Base-by-base conservation (phyloP, 1,140 invertebrate genomes). In the Papilio polytes region DNA sequence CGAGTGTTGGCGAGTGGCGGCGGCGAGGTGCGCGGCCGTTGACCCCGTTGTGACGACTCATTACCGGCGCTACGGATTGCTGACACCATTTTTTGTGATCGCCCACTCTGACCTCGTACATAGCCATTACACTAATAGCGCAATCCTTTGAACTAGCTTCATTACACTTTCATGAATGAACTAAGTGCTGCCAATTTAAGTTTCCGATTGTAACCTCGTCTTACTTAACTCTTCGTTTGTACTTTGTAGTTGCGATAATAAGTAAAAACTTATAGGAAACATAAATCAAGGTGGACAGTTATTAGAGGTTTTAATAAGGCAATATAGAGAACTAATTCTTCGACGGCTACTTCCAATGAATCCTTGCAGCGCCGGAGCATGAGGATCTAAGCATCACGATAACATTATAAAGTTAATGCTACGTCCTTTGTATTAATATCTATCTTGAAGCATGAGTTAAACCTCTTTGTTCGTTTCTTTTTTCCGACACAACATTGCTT, bases 31-130 rank as follows among this genome's bases (percentile, higher is more conserved):
- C 8, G 73, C 73, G 73, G 73, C 22, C 73, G 73, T 46, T 26
- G 73, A 74, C 73, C 73, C 73, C n/a, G 74, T 46, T n/a, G 15
- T 44, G 36, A 73, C 72, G 41, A 73, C 74, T 76, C 41, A 76
- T 53, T 53, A 76, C 74, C 74, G 74, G 41, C 74, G 74, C 44
- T 76, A 76, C 74, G 74, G 74, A 51, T 76, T 46, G 22, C 74
- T 51, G 74, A 51, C 74, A 48, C 46, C 20, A 51, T 76, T 76
- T 48, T 76, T 76, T 51, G 74, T 51, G 41, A 44, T 76, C 46
- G 41, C 44, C 18, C 41, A 74, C 41, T 53, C 44, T 76, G 74
- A 76, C 46, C 74, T 76, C 74, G 12, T 53, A 26, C 12, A 76
- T 10, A 51, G 74, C 41, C 36, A 76, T 76, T 76, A 46, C 22